phyloP scores from a whole-genome alignment of 1,140 invertebrate species.

The Bursaphelenchus mucronatus region DNA sequence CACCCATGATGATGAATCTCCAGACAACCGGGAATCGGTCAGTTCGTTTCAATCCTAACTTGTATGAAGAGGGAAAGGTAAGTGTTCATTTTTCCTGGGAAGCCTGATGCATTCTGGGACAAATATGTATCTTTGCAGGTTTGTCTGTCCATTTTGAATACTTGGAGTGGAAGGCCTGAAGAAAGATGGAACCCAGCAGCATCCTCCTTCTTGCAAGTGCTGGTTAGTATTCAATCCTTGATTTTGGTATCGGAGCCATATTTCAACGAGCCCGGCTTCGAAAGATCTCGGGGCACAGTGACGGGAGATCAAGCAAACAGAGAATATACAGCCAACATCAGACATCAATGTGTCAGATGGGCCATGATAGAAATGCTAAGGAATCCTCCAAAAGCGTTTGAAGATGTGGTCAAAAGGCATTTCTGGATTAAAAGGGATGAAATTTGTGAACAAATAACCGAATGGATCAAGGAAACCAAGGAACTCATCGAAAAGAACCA shows the following conservation, averaged over 20 bases:
- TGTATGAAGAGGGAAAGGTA: conserved; percentile 67
- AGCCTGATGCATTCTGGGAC: conserved; percentile 69
- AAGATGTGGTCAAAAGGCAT: conserved; percentile 84
- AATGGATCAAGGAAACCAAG: conserved; percentile 74
- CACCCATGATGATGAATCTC: conserved; percentile 75
- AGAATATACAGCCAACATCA: conserved; percentile 90
- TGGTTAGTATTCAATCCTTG: conserved; percentile 89
- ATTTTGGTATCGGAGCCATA: conserved; percentile 90
- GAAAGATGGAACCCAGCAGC: conserved; percentile 92
- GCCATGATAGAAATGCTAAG: conserved; percentile 87
- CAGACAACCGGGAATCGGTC: conserved; percentile 88
- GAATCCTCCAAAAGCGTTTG: conserved; percentile 85
- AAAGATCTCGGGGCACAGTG: conserved; percentile 80
- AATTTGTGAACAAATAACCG: conserved; percentile 78
- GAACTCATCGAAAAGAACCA: conserved; percentile 18
- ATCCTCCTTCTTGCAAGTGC: conserved; percentile 87
- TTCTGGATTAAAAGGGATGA: conserved; percentile 88
- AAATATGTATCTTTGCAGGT: conserved; percentile 66
- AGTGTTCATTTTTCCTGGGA: neutral
- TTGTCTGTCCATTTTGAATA: conserved; percentile 88
- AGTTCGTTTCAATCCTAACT: conserved; percentile 91
- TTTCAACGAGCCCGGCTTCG: conserved; percentile 94
- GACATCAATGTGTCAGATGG: conserved; percentile 86
- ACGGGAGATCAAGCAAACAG: conserved; percentile 66
- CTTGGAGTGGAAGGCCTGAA: conserved; percentile 92